Base-by-base conservation (phyloP, 2,113 vertebrate genomes). In the Tringa solitaria region DNA sequence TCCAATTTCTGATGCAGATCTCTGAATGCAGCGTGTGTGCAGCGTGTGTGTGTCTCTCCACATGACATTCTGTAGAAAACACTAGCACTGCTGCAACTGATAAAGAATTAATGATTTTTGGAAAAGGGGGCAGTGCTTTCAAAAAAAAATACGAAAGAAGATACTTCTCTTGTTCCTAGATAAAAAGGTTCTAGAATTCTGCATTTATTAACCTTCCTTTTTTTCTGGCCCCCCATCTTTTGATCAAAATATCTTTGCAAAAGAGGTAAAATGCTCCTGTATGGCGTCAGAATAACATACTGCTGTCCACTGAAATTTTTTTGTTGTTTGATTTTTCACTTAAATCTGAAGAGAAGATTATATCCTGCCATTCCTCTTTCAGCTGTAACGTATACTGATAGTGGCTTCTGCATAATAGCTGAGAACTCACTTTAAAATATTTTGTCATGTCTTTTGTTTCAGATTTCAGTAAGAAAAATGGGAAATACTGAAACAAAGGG, bases 41-140 rank as follows among this genome's bases (percentile, higher is more conserved):
- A 59, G 56, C 10, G 10, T 81, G 15, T 67, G 30, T 90, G 6
- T 76, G 1, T 84, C 8, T 87, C 56, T 73, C 63, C 7, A 3
- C 43, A 37, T 76, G 64, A 63, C 43, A 24, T 64, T 67, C 50
- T 77, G 18, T 65, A 72, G 81, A 54, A 88, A 89, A 65, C 24
- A 23, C 23, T 23, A 86, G 21, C 67, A 30, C 63, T 87, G 67
- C 48, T 26, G 1, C 41, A 91, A 37, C 75, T 89, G 76, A 89
- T 92, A 56, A 93, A 97, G 92, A 96, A 92, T 94, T 93, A 90
- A 95, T 93, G 76, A 48, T 56, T 92, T 92, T 87, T 72, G 23
- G 13, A 84, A 94, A 95, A 78, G 14, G 11, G 21, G 43, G 4
- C 33, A 51, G 50, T 56, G 27, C 28, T 76, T 60, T 13, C 20